These are phyloP conservation scores for Stomatorhinus walkeri DNA, from an alignment of 2,797 vertebrate species.

Conservation along the genomic window DNA sequence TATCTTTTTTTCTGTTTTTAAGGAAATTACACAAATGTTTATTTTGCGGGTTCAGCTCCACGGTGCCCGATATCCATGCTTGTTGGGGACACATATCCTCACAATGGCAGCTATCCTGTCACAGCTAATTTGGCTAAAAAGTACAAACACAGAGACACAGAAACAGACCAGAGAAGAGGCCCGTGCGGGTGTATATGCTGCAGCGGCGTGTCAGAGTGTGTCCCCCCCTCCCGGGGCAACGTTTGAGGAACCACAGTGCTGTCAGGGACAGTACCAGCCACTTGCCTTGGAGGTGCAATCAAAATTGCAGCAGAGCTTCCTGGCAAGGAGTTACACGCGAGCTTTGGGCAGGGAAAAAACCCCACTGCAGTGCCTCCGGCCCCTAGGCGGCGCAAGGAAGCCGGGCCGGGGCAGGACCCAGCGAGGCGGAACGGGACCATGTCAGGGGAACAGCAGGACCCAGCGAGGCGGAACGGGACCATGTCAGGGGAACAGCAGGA, in stretches of 20 bases:
- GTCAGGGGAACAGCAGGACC: not conserved
- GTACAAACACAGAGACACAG: not conserved
- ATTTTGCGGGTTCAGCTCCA: not conserved
- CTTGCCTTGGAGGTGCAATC: constrained; percentile 29
- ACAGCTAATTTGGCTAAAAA: not conserved
- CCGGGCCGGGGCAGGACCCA: not conserved
- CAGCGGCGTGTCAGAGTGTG: constrained; percentile 54
- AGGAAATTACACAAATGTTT: not conserved
- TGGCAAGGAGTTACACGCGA: not conserved
- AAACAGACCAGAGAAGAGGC: constrained; percentile 20
- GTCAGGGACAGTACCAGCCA: constrained; percentile 31
- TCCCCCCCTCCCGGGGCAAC: constrained; percentile 38
- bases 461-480: too few relatives aligned
- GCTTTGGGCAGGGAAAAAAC: not conserved
- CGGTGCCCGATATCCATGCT: not conserved
- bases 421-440: too few relatives aligned
- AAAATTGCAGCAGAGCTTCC: constrained; percentile 27
- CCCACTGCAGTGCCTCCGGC: not conserved
- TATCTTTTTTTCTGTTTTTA: not conserved
- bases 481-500: too few relatives aligned
- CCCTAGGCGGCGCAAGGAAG: not conserved
- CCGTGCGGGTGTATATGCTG: constrained; percentile 51
- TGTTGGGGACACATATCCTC: not conserved
- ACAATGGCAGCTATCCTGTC: not conserved
- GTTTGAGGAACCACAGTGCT: constrained; percentile 62